Evolutionary conservation across 2,888 invertebrate genomes (phyloP).

Genomic region (Amphimallon solstitiale): DNA sequence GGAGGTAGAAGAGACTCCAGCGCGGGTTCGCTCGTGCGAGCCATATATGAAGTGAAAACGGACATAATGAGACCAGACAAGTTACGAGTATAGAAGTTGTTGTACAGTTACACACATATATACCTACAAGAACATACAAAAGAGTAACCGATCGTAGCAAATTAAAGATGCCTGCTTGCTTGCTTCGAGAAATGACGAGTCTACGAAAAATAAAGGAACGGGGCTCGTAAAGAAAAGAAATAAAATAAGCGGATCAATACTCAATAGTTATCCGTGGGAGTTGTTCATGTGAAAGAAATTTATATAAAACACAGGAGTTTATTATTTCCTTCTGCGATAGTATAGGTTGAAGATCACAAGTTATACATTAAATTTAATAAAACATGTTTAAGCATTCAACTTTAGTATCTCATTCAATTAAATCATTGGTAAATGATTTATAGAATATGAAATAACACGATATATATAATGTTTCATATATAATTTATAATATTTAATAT

Average conservation of each 20-base stretch:
- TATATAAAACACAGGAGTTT: constrained; percentile 5
- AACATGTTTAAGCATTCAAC: too few species aligned
- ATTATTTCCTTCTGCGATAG: neutral
- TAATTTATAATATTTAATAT: too few species aligned
- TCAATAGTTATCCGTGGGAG: constrained; percentile 8
- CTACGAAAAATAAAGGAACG: neutral
- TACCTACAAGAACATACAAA: constrained; percentile 19
- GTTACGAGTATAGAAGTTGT: constrained; percentile 52
- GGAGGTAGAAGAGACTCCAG: constrained; percentile 3
- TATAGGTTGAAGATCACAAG: too few species aligned
- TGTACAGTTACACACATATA: constrained; percentile 53
- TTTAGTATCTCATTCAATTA: too few species aligned
- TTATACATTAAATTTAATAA: too few species aligned
- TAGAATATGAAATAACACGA: too few species aligned
- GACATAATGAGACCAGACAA: constrained; percentile 58
- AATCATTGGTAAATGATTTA: too few species aligned
- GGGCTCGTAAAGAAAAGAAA: neutral
- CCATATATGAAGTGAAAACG: constrained; percentile 60
- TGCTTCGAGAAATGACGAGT: constrained; percentile 7
- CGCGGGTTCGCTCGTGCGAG: constrained; percentile 38
- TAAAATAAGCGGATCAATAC: constrained; percentile 17
- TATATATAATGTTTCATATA: too few species aligned
- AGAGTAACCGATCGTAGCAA: constrained; percentile 24
- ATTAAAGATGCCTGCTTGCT: constrained; percentile 13
- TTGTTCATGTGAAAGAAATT: constrained; percentile 19